Conservation (phyloP, 2,113 vertebrate genomes). For the Fregetta grallaria region DNA sequence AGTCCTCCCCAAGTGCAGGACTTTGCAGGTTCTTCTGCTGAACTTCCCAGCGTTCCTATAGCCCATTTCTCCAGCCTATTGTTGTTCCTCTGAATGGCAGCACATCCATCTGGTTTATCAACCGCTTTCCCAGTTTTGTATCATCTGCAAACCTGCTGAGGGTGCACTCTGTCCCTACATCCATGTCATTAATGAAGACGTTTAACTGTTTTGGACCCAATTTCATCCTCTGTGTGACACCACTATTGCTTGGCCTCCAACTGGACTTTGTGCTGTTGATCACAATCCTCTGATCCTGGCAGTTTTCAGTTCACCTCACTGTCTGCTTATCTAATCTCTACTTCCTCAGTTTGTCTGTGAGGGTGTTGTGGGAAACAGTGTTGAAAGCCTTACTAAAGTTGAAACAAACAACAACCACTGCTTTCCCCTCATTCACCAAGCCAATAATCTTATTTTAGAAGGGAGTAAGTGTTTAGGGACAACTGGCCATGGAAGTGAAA, state of each 20-base stretch:
- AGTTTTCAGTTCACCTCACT: not conserved
- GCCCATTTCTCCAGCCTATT: not conserved
- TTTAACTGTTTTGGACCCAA: not conserved
- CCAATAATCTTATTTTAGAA: not conserved
- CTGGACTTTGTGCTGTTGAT: not conserved
- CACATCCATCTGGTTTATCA: not conserved
- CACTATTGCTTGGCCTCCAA: not conserved
- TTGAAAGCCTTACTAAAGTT: not conserved
- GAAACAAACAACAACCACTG: not conserved
- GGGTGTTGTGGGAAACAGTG: not conserved
- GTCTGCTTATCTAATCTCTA: not conserved
- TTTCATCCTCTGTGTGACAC: not conserved
- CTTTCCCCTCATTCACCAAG: not conserved
- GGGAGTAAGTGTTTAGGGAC: not conserved
- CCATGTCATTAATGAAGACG: not conserved
- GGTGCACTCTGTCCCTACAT: not conserved
- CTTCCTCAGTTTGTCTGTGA: not conserved
- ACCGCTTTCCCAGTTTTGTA: not conserved
- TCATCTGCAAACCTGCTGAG: not conserved
- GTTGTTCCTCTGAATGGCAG: not conserved
- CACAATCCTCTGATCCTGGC: not conserved
- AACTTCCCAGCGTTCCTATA: not conserved
- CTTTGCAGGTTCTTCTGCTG: not conserved
- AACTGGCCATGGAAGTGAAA: not conserved
- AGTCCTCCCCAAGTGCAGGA: rapidly evolving